Evolutionary conservation across 2,888 invertebrate genomes (phyloP).

Genomic region (Onthophagus sagittarius): DNA sequence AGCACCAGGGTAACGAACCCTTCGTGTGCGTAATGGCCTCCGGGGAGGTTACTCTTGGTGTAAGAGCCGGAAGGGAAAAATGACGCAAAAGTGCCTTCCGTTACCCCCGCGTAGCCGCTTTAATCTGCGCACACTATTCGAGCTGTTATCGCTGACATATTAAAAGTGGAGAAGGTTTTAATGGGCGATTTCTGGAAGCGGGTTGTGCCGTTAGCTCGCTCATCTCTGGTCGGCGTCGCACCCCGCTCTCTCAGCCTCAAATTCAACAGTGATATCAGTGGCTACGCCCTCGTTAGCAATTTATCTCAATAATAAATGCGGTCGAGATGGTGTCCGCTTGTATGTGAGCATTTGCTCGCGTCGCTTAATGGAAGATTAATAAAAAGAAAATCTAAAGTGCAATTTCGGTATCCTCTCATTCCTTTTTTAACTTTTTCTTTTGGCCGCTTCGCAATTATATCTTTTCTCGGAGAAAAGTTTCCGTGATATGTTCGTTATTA

Average conservation of each 20-base stretch:
- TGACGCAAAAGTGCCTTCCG: slow-evolving; percentile 7
- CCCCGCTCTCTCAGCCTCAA: neutral
- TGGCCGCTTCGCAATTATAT: neutral
- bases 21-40: neutral
- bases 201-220: neutral
- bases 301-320: slow-evolving; percentile 12
- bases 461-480: neutral
- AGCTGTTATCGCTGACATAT: slow-evolving; percentile 9
- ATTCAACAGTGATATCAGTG: slow-evolving; percentile 10
- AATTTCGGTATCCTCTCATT: neutral
- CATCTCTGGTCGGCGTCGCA: slow-evolving; percentile 1
- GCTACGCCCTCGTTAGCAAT: slow-evolving; percentile 3
- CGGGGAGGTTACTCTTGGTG: neutral
- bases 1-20: neutral
- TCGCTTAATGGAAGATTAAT: neutral
- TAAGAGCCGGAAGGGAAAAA: slow-evolving; percentile 4
- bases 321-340: neutral
- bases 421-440: neutral
- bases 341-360: neutral
- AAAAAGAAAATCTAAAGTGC: neutral
- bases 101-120: neutral
- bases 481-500: neutral
- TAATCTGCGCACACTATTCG: slow-evolving; percentile 11
- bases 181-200: slow-evolving; percentile 5
- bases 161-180: slow-evolving; percentile 10